Conservation (phyloP, 2,888 invertebrate genomes). For the Andrena minutula region DNA sequence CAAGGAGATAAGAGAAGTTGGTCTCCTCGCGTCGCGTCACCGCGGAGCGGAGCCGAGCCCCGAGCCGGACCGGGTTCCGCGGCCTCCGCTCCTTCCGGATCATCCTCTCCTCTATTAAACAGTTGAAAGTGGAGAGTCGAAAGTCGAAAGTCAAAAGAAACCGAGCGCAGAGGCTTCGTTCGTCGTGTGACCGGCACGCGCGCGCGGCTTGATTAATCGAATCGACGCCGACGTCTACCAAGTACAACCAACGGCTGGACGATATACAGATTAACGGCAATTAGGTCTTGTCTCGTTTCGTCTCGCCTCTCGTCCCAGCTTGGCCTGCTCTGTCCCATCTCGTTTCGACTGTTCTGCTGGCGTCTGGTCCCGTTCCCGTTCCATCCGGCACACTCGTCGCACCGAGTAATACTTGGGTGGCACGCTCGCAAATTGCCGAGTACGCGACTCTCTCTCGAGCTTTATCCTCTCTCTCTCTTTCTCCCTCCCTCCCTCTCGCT, state of each 20-base stretch:
- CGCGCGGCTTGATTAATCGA: constrained; percentile 34
- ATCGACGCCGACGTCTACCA: constrained; percentile 24
- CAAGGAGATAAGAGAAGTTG: constrained; percentile 58
- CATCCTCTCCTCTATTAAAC: constrained; percentile 7
- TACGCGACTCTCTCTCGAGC: constrained; percentile 20
- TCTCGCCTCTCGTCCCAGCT: background rate
- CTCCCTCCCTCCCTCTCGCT: constrained; percentile 25
- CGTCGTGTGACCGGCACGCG: background rate
- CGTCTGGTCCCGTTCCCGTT: background rate
- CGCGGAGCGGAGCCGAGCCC: constrained; percentile 45
- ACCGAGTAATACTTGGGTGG: constrained; percentile 1
- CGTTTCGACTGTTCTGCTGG: too few species aligned
- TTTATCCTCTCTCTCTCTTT: constrained; percentile 34
- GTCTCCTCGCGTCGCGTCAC: constrained; percentile 38
- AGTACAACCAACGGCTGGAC: background rate
- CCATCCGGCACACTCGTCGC: constrained; percentile 1
- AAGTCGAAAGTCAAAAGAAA: background rate
- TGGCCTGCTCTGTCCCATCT: background rate
- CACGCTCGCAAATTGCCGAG: constrained; percentile 30
- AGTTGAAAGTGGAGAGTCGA: background rate
- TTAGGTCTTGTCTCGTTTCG: constrained; percentile 39
- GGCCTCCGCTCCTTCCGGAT: constrained; percentile 20
- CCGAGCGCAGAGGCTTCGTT: background rate
- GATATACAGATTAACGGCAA: constrained; percentile 47
- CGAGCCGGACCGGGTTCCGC: constrained; percentile 33